Evolutionary conservation across 2,797 vertebrate genomes (phyloP).

Genomic region (Cuniculus paca): DNA sequence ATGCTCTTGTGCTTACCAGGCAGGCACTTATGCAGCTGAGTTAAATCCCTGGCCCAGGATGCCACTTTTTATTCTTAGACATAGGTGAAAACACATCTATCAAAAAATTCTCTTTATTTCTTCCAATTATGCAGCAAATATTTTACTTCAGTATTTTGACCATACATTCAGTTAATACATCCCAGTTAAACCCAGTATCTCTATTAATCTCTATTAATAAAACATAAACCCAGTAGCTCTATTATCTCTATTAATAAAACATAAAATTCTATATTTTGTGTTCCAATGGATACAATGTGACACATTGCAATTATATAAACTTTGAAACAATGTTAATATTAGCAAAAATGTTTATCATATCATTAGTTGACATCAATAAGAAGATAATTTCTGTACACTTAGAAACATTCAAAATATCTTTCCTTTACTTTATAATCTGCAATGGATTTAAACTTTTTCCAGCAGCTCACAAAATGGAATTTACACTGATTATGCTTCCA

Average conservation of each 20-base stretch:
- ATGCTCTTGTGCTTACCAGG: too few relatives aligned
- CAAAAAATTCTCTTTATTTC: background rate
- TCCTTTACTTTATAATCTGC: background rate
- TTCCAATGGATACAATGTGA: background rate
- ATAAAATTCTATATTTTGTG: background rate
- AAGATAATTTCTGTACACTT: background rate
- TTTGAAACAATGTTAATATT: background rate
- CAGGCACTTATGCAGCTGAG: too few relatives aligned
- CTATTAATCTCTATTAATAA: background rate
- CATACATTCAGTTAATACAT: background rate
- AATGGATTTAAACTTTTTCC: background rate
- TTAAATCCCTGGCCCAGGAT: too few relatives aligned
- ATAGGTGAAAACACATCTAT: background rate
- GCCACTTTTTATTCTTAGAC: background rate
- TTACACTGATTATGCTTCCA: background rate
- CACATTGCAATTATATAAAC: background rate
- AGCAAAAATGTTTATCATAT: background rate
- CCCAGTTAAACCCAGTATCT: background rate
- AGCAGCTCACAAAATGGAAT: background rate
- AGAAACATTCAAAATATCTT: background rate
- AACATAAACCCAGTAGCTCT: too few relatives aligned
- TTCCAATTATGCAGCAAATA: constrained; percentile 8
- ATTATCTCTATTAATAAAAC: background rate
- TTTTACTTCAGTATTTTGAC: background rate
- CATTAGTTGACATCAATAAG: background rate